These are phyloP conservation scores for Apamea monoglypha DNA, from an alignment of 2,888 invertebrate species.

Conservation along the genomic window DNA sequence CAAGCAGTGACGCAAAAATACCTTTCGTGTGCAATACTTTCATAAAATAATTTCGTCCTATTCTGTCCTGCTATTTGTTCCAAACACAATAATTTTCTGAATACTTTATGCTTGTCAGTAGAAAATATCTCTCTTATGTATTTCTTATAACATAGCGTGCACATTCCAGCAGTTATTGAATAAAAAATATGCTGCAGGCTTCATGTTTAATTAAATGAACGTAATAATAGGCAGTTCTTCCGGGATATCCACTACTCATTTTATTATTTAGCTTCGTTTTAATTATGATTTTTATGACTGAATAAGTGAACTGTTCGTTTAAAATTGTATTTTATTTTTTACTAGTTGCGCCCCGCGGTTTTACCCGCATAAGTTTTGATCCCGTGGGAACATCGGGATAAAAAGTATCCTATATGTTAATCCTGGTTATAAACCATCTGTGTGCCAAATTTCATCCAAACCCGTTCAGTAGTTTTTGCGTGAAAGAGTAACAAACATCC, in stretches of 20 bases:
- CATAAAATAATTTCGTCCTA: neutral
- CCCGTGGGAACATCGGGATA: too few relatives aligned
- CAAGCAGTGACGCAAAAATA: neutral
- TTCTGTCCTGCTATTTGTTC: neutral
- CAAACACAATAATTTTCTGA: neutral
- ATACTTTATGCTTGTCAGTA: neutral
- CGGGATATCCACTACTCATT: neutral
- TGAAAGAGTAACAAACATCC: too few relatives aligned
- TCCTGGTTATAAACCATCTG: too few relatives aligned
- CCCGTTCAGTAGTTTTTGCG: too few relatives aligned
- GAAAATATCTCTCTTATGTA: neutral
- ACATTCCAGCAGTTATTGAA: neutral
- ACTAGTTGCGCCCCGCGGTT: too few relatives aligned
- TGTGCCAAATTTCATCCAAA: too few relatives aligned
- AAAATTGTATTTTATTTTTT: neutral
- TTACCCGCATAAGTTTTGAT: too few relatives aligned
- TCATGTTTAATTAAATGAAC: slow-evolving; percentile 5
- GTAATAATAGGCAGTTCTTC: neutral
- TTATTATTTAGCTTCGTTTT: neutral
- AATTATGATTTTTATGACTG: neutral
- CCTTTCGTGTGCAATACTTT: neutral
- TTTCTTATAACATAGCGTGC: neutral
- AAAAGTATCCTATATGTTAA: too few relatives aligned
- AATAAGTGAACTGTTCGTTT: neutral
- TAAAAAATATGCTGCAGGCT: neutral